Evolutionary conservation across 53 echinoderm and acorn worm species (phyloP).

Genomic region (Arbacia lixula): DNA sequence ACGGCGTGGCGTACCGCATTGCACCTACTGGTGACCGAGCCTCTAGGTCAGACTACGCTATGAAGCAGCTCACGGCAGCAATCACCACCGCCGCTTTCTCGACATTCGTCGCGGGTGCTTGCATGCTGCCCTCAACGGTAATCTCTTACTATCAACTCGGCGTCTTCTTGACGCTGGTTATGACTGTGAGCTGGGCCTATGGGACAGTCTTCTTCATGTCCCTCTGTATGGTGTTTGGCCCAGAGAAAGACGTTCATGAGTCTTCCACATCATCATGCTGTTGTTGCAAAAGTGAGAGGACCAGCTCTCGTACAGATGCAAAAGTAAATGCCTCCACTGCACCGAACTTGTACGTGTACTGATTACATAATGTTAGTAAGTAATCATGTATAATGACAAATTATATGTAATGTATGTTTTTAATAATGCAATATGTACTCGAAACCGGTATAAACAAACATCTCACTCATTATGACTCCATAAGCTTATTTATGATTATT

Average conservation of each 20-base stretch:
- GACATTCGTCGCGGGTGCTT: conserved; percentile 80
- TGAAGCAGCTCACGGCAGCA: conserved; percentile 66
- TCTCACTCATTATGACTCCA: no score
- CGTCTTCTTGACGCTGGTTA: conserved; percentile 81
- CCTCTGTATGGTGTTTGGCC: conserved; percentile 79
- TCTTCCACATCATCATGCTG: not conserved
- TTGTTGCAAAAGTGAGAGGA: not conserved
- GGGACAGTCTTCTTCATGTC: conserved; percentile 86
- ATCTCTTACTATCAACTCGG: conserved; percentile 83
- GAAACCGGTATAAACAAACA: no score
- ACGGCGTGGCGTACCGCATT: conserved; percentile 87
- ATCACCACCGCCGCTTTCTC: conserved; percentile 87
- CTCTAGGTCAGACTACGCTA: conserved; percentile 55
- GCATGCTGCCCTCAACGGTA: conserved; percentile 82
- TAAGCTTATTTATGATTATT: no score
- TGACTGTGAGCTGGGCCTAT: conserved; percentile 83
- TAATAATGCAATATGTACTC: no score
- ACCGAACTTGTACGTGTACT: no score
- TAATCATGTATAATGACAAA: no score
- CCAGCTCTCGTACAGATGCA: no score
- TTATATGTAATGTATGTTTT: no score
- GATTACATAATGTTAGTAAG: no score
- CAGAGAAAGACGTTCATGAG: conserved; percentile 66
- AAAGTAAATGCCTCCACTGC: no score
- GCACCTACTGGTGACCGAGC: conserved; percentile 60